Evolutionary conservation across 2,888 invertebrate genomes (phyloP), one percentile per base, ranked within the genome.

Genomic region (Thecophora atra): DNA sequence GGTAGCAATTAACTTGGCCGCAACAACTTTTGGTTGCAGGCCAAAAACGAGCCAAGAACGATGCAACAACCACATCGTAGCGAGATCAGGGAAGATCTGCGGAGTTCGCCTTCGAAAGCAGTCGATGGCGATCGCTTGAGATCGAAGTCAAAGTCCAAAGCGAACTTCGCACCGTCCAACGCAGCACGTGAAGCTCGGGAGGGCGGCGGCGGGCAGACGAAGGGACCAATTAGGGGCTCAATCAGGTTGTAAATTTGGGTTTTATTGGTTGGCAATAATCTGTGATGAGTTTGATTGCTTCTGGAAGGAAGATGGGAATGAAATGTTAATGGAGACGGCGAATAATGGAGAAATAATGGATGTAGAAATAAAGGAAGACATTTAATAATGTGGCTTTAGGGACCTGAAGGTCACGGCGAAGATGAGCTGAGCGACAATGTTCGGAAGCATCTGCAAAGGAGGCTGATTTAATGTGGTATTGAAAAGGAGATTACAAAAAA

Each of bases 211-310:
- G 2, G 3, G 2, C 2, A 37, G 37, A 37, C 69, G 15, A 7
- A n/a, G 17, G 15, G 62, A 67, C 70, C 73, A 73, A 73, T 73
- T 73, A 73, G 71, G 64, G 42, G 52, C 68, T 62, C 66, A 67
- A 71, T 71, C 70, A 66, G 54, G 64, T 56, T 37, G 68, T 73
- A 71, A 73, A 73, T 73, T 71, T 26, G 62, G 30, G 28, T 62
- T 65, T 73, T n/a, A 47, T 47, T 15, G 15, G 1, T 47, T 47
- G 47, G 17, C 47, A 47, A 47, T 17, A 65, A 70, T 62, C 66
- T 73, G 56, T 52, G 62, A 62, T 30, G 62, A n/a, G 51, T 47
- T 47, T 47, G 47, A 47, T 47, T 47, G 13, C 47, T 47, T 47
- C 17, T 47, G 47, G 15, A 11, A 37, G 37, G 37, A 37, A 37